Percentiles rank a stretch among this genome's conserved stretches.
Conservation (phyloP, 2,888 invertebrate species). For the Scaptomyza tumidula region DNA sequence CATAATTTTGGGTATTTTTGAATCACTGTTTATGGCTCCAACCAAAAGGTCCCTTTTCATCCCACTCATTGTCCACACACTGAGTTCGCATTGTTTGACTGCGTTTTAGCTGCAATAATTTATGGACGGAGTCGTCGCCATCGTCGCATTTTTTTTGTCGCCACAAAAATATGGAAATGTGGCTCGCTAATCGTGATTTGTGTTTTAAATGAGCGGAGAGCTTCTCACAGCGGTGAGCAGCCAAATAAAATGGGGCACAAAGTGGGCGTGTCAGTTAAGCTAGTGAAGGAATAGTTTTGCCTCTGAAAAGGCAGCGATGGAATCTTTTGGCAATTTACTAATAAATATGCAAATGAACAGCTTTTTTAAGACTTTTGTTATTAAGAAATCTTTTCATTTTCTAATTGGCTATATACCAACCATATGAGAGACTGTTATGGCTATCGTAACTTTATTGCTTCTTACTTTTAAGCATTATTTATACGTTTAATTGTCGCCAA, state of each 20-base stretch:
- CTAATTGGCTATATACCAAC: too few species aligned
- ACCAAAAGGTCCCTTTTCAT: slow-evolving; percentile 7
- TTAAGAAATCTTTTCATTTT: too few species aligned
- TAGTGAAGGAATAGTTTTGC: not conserved
- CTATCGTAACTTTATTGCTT: too few species aligned
- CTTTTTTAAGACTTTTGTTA: too few species aligned
- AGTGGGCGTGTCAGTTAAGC: slow-evolving; percentile 11
- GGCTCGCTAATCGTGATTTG: slow-evolving; percentile 72
- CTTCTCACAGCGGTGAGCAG: not conserved
- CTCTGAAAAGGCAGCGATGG: not conserved
- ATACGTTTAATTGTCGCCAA: too few species aligned
- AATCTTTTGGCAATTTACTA: not conserved
- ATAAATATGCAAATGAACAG: not conserved
- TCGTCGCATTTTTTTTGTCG: slow-evolving; percentile 37
- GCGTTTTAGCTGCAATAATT: slow-evolving; percentile 56
- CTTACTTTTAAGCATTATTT: too few species aligned
- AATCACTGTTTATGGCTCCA: slow-evolving; percentile 38
- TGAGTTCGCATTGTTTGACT: slow-evolving; percentile 56
- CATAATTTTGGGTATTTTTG: slow-evolving; percentile 71
- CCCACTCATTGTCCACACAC: slow-evolving; percentile 37
- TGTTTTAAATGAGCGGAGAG: slow-evolving; percentile 58
- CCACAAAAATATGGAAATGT: slow-evolving; percentile 51
- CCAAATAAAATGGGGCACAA: not conserved
- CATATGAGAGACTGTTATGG: too few species aligned
- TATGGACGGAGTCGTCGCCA: slow-evolving; percentile 43